Conservation (phyloP, 1,140 invertebrate genomes). For the Pemphigus obesinymphae region DNA sequence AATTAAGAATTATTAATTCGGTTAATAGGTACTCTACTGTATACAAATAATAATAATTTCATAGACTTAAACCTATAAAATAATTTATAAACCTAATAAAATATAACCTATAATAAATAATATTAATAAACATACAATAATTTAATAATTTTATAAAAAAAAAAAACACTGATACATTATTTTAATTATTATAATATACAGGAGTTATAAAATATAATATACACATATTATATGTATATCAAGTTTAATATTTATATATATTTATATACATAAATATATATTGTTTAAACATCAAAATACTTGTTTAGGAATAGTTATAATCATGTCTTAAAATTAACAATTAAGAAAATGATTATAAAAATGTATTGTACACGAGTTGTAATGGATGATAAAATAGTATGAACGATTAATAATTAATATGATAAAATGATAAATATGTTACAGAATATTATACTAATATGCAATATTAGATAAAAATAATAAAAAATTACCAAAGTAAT, state of each 20-base stretch:
- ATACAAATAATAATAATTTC: conserved; percentile 17
- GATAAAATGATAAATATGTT: conserved; percentile 31
- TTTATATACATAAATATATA: background rate
- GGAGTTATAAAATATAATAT: background rate
- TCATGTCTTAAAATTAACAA: conserved; percentile 25
- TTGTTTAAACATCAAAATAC: conserved; percentile 26
- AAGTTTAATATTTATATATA: background rate
- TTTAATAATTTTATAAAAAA: conserved; percentile 23
- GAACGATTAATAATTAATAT: conserved; percentile 21
- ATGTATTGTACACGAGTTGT: conserved; percentile 32
- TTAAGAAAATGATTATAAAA: conserved; percentile 30
- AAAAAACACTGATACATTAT: conserved; percentile 31
- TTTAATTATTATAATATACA: conserved; percentile 23
- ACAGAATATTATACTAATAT: conserved; percentile 13
- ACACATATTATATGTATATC: background rate
- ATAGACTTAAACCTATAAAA: conserved; percentile 6
- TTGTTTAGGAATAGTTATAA: conserved; percentile 38
- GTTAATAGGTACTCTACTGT: conserved; percentile 27
- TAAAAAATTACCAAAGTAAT: conserved; percentile 61
- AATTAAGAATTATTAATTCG: conserved; percentile 29
- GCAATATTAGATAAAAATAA: conserved; percentile 15
- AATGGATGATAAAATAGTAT: conserved; percentile 38
- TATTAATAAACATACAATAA: conserved; percentile 29
- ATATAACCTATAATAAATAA: conserved; percentile 25
- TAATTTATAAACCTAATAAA: conserved; percentile 12